Evolutionary conservation across 2,797 vertebrate species (phyloP), one percentile per base, ranked within the genome.

Genomic region (Typhlichthys subterraneus): DNA sequence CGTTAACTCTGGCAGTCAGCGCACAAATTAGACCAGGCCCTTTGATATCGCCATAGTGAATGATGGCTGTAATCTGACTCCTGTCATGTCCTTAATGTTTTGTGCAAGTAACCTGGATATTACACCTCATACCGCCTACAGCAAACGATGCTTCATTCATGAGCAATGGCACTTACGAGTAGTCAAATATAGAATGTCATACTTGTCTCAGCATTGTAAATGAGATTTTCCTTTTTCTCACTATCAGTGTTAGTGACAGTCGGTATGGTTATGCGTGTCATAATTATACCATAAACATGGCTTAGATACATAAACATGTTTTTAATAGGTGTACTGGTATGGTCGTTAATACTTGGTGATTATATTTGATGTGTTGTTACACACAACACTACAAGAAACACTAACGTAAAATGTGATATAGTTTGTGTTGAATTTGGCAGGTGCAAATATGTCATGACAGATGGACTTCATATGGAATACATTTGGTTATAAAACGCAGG

Each of bases 1-100:
- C 56, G 67, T 79, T 68, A 67, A 19, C 12, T 13, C 19, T 10
- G 17, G 4, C 54, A 33, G 70, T 19, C 45, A 2, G 38, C 56
- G 56, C 65, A 65, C 65, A 64, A 70, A 72, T 70, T 12, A 72
- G 14, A 68, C 13, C 33, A 64, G 53, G 45, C 45, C 8, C 5
- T 65, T 48, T 52, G 17, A 68, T 17, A 38, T 1, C 15, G 6
- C 10, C n/a, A 19, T 42, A 29, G 1, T 57, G 47, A 45, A 31
- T 33, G 38, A 50, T 48, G 1, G 1, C 11, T 52, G 33, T 48
- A 12, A 38, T 54, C 10, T 23, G 19, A 23, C 23, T 58, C 14
- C 17, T 65, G 49, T 23, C 12, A 12, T 47, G 14, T 11, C 46
- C 12, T 61, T 19, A 17, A 58, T 60, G 67, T 59, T 54, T 4